These are phyloP conservation scores for Drosophila robusta DNA, from an alignment of 2,888 invertebrate species.

Conservation along the genomic window DNA sequence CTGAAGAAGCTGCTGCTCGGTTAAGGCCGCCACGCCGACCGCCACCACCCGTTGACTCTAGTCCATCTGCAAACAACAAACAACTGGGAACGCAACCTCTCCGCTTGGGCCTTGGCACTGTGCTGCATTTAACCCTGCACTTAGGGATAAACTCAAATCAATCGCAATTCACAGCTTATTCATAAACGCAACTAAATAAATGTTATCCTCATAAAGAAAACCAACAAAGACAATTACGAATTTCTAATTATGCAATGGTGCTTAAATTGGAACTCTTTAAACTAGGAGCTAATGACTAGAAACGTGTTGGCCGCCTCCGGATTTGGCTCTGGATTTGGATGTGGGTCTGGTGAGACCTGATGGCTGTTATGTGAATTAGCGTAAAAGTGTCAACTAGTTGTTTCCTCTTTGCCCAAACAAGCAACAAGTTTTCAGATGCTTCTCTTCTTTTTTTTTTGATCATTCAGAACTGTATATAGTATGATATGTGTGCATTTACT, in stretches of 20 bases:
- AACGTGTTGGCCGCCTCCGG: neutral
- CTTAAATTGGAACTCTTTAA: neutral
- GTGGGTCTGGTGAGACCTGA: neutral
- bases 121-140: constrained; percentile 24
- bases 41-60: constrained; percentile 47
- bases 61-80: constrained; percentile 41
- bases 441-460: no score
- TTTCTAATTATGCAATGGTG: constrained; percentile 26
- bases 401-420: constrained; percentile 2
- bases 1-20: constrained; percentile 83
- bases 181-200: constrained; percentile 54
- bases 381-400: neutral
- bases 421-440: neutral
- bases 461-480: neutral
- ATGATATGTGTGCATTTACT: no score
- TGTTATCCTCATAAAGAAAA: constrained; percentile 22
- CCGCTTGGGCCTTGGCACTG: constrained; percentile 14
- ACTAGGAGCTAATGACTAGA: constrained; percentile 30
- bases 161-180: constrained; percentile 30
- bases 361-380: neutral
- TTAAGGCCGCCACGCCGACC: constrained; percentile 42
- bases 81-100: constrained; percentile 31
- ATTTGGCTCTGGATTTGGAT: neutral
- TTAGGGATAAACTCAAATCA: constrained; percentile 23
- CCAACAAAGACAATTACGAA: neutral